A percentile compares a stretch with the other conserved stretches of the same genome.
Evolutionary conservation across 2,888 invertebrate species (phyloP).

Genomic region (Cosmopolites sordidus): DNA sequence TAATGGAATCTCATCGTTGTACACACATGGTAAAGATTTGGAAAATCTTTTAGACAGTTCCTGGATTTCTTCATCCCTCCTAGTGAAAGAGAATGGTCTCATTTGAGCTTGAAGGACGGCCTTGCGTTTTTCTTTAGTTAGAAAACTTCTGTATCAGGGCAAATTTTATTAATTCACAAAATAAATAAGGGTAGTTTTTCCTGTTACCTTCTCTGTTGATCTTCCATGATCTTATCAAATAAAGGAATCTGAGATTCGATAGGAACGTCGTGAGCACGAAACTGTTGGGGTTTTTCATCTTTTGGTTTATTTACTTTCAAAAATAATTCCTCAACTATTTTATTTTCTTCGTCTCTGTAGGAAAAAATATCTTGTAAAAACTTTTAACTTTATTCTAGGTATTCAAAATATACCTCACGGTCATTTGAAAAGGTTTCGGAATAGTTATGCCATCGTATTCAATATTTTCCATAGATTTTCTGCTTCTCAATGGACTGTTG

Average conservation of each 20-base stretch:
- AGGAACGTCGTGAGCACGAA: slow-evolving; percentile 62
- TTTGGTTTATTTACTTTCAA: slow-evolving; percentile 41
- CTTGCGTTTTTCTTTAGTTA: slow-evolving; percentile 58
- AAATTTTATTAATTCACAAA: slow-evolving; percentile 1
- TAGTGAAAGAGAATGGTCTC: slow-evolving; percentile 62
- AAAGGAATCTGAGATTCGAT: slow-evolving; percentile 67
- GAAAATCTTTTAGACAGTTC: slow-evolving; percentile 42
- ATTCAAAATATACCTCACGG: slow-evolving; percentile 54
- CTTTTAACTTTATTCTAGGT: not conserved
- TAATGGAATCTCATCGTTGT: slow-evolving; percentile 44
- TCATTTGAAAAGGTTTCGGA: slow-evolving; percentile 68
- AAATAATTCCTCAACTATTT: slow-evolving; percentile 52
- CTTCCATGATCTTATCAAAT: slow-evolving; percentile 67
- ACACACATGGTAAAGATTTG: slow-evolving; percentile 46
- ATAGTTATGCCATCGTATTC: slow-evolving; percentile 52
- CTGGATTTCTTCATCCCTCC: slow-evolving; percentile 54
- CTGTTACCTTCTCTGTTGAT: slow-evolving; percentile 62
- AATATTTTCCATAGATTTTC: slow-evolving; percentile 38
- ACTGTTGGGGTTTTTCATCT: slow-evolving; percentile 51
- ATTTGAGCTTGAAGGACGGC: slow-evolving; percentile 60
- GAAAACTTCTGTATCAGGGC: slow-evolving; percentile 43
- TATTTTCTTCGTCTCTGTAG: slow-evolving; percentile 62
- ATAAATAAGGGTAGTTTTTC: not conserved
- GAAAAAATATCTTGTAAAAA: no score
- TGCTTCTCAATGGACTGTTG: slow-evolving; percentile 53